A percentile compares a stretch with the other conserved stretches of the same genome.
Conservation (phyloP, 2,113 vertebrate genomes). For the Phaethon lepturus region DNA sequence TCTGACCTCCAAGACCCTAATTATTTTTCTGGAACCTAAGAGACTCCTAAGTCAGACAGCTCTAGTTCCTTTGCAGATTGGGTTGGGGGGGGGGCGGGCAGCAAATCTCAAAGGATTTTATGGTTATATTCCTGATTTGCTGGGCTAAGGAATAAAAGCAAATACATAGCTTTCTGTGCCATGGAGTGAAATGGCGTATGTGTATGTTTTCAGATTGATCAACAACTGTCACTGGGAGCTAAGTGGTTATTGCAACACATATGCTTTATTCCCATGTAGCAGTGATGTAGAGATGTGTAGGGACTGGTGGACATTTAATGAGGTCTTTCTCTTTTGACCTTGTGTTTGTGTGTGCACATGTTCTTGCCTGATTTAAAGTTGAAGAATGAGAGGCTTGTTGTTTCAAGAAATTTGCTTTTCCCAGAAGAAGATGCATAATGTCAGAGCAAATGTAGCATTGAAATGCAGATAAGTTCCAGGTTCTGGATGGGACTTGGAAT, state of each 20-base stretch:
- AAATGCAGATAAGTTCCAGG: slow-evolving; percentile 50
- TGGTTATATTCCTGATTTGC: background rate
- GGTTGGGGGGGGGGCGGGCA: background rate
- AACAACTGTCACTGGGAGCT: background rate
- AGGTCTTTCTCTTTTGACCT: background rate
- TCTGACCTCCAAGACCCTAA: background rate
- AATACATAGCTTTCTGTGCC: background rate
- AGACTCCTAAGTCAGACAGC: background rate
- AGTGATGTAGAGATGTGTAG: background rate
- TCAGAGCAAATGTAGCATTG: slow-evolving; percentile 41
- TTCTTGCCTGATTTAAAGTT: slow-evolving; percentile 14
- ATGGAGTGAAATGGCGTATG: background rate
- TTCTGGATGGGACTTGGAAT: slow-evolving; percentile 38
- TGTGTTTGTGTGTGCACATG: background rate
- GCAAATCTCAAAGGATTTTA: background rate
- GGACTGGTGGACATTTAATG: background rate
- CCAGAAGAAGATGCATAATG: slow-evolving; percentile 21
- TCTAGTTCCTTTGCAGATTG: background rate
- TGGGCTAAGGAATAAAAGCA: background rate
- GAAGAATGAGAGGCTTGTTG: slow-evolving; percentile 15
- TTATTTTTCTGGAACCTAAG: background rate
- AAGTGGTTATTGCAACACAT: background rate
- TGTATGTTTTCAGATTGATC: background rate
- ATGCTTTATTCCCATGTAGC: background rate
- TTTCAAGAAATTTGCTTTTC: slow-evolving; percentile 56